A percentile compares a stretch with the other conserved stretches of the same genome.
Evolutionary conservation across 2,113 vertebrate species (phyloP).

Genomic region (Narcine bancroftii): DNA sequence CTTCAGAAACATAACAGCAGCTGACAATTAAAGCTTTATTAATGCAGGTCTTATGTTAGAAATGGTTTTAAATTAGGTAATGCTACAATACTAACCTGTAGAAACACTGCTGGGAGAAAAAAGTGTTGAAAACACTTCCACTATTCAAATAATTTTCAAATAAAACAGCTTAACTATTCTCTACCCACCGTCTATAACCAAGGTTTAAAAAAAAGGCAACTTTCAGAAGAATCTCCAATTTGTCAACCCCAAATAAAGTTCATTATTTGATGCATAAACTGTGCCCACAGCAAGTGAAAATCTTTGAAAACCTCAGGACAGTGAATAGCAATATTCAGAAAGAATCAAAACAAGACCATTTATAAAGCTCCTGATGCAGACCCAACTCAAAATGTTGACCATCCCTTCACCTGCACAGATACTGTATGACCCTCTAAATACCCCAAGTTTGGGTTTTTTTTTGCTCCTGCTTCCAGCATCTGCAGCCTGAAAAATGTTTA

Average conservation of each 20-base stretch:
- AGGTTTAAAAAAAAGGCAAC: not conserved
- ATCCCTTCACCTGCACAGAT: too few relatives aligned
- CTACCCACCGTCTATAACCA: not conserved
- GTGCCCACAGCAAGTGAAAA: not conserved
- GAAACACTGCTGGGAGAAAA: not conserved
- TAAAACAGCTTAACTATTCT: not conserved
- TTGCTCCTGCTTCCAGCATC: too few relatives aligned
- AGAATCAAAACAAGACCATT: not conserved
- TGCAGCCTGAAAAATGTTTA: too few relatives aligned
- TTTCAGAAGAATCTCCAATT: too few relatives aligned
- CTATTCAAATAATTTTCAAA: not conserved
- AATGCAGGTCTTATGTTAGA: not conserved
- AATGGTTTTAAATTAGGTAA: not conserved
- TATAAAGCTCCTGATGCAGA: not conserved
- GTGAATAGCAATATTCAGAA: not conserved
- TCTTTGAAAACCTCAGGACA: not conserved
- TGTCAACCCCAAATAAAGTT: not conserved
- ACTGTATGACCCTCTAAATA: too few relatives aligned
- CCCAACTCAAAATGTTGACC: too few relatives aligned
- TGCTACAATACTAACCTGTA: not conserved
- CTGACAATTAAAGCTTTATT: slow-evolving; percentile 18
- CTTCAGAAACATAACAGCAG: slow-evolving; percentile 27
- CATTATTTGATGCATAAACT: not conserved
- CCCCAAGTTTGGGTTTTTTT: too few relatives aligned
- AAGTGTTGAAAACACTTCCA: not conserved